phyloP scores from a whole-genome alignment of 2,113 vertebrate species.

The Porphyrio hochstetteri region DNA sequence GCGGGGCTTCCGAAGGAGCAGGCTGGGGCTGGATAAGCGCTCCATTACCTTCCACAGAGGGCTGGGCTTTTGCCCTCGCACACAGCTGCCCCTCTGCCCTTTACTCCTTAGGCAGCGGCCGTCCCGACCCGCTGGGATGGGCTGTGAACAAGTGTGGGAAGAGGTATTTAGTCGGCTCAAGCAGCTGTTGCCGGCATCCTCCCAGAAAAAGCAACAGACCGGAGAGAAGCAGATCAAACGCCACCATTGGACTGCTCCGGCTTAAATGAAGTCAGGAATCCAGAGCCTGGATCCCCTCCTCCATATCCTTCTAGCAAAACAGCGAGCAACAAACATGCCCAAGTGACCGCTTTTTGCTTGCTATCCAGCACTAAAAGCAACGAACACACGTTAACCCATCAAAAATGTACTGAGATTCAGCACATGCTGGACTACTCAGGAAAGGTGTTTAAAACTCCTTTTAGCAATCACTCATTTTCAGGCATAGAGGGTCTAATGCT shows the following conservation, averaged over 20 bases:
- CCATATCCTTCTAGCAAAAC: neutral
- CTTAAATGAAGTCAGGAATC: neutral
- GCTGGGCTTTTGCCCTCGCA: neutral
- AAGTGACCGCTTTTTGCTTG: neutral
- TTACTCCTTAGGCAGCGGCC: neutral
- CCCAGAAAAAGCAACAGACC: constrained; percentile 9
- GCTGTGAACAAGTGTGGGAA: neutral
- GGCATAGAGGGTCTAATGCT: neutral
- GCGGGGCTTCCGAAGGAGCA: neutral
- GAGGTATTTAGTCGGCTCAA: neutral
- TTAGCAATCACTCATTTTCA: neutral
- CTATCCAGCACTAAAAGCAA: neutral
- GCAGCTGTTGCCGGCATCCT: neutral
- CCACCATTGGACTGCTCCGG: neutral
- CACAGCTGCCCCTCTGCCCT: neutral
- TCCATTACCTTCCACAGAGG: neutral
- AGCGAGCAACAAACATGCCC: neutral
- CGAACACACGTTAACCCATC: neutral
- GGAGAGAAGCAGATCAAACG: neutral
- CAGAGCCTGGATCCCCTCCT: neutral
- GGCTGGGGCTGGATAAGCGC: rapidly evolving
- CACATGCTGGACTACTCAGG: neutral
- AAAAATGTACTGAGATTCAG: neutral
- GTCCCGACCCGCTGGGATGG: neutral
- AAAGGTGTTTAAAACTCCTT: neutral